Conservation (phyloP, 2,797 vertebrate genomes). For the Lagocephalus sceleratus region DNA sequence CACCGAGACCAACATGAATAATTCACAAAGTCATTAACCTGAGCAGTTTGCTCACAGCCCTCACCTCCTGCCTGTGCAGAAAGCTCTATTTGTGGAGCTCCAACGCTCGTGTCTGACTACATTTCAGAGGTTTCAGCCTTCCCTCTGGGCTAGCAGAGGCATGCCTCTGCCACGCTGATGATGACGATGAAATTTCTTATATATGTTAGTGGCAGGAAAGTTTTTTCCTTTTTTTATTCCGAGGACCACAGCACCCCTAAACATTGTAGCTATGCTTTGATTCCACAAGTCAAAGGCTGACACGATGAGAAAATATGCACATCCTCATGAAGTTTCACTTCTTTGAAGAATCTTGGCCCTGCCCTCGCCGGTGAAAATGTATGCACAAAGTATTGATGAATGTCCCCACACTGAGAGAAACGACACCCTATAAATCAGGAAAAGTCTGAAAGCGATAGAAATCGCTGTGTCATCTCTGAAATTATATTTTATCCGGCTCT, state of each 20-base stretch:
- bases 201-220: slow-evolving; percentile 31
- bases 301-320: slow-evolving; percentile 7
- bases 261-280: not conserved
- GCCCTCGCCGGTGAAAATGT: slow-evolving; percentile 24
- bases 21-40: slow-evolving; percentile 69
- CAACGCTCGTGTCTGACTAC: slow-evolving; percentile 45
- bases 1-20: slow-evolving; percentile 59
- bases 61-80: slow-evolving; percentile 38
- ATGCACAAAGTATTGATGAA: slow-evolving; percentile 46
- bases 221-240: slow-evolving; percentile 7
- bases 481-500: slow-evolving; percentile 24
- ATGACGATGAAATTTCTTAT: slow-evolving; percentile 46
- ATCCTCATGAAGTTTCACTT: slow-evolving; percentile 48
- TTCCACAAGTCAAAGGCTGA: not conserved
- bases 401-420: slow-evolving; percentile 30
- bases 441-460: slow-evolving; percentile 31
- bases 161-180: slow-evolving; percentile 4
- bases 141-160: slow-evolving; percentile 31
- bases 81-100: slow-evolving; percentile 47
- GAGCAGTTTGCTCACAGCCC: slow-evolving; percentile 54
- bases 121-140: slow-evolving; percentile 50
- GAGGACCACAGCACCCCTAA: slow-evolving; percentile 4
- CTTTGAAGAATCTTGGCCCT: slow-evolving; percentile 24
- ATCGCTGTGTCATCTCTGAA: slow-evolving; percentile 39
- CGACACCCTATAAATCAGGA: slow-evolving; percentile 33